Evolutionary conservation across 2,888 invertebrate genomes (phyloP).

Genomic region (Drosophila robusta): DNA sequence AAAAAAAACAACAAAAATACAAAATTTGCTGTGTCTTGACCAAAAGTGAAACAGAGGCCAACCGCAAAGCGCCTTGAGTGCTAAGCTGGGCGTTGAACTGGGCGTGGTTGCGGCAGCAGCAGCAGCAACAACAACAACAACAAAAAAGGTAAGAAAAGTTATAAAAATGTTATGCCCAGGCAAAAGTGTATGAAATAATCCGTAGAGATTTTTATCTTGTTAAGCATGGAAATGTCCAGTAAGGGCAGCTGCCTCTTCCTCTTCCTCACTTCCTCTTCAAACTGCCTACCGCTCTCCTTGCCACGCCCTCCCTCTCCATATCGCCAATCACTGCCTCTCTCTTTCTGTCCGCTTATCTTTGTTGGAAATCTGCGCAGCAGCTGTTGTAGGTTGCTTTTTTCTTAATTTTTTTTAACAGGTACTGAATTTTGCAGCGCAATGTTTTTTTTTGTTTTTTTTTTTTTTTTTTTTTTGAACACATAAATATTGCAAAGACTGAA

Average conservation of each 20-base stretch:
- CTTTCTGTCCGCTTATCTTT: slow-evolving; percentile 43
- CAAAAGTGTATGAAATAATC: slow-evolving; percentile 77
- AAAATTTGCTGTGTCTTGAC: slow-evolving; percentile 56
- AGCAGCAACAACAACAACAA: slow-evolving; percentile 8
- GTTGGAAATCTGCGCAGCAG: slow-evolving; percentile 58
- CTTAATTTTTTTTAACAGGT: slow-evolving; percentile 35
- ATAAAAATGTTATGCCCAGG: slow-evolving; percentile 65
- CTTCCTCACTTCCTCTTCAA: not conserved
- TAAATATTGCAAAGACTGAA: slow-evolving; percentile 67
- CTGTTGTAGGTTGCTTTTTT: slow-evolving; percentile 35
- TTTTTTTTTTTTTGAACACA: slow-evolving; percentile 10
- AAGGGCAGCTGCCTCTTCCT: slow-evolving; percentile 27
- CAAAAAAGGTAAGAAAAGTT: slow-evolving; percentile 65
- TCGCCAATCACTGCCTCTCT: slow-evolving; percentile 30
- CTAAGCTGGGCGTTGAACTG: slow-evolving; percentile 64
- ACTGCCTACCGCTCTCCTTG: not conserved
- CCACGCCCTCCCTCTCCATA: not conserved
- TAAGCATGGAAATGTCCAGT: slow-evolving; percentile 74
- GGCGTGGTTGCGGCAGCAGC: slow-evolving; percentile 44
- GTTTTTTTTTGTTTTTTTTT: slow-evolving; percentile 9
- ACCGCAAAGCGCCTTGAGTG: slow-evolving; percentile 72
- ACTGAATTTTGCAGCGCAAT: slow-evolving; percentile 21
- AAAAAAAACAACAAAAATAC: slow-evolving; percentile 29
- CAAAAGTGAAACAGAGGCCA: slow-evolving; percentile 63
- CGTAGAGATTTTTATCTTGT: slow-evolving; percentile 79